phyloP scores from a whole-genome alignment of 2,113 vertebrate genomes.

The Gracilinanus agilis region DNA sequence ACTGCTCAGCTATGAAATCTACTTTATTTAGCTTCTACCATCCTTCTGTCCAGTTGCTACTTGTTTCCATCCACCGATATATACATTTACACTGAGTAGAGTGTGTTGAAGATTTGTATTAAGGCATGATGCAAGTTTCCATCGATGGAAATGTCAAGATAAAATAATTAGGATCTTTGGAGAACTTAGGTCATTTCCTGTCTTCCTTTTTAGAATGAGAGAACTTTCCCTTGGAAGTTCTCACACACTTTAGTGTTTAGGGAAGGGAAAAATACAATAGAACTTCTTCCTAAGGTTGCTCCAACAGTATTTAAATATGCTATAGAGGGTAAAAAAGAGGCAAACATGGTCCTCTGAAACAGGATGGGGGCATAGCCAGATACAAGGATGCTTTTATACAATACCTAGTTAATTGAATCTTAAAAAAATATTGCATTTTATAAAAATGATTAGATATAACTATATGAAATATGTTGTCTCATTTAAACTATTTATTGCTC shows the following conservation, averaged over 20 bases:
- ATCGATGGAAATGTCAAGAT: neutral
- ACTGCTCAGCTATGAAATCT: neutral
- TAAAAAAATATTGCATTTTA: constrained; percentile 58
- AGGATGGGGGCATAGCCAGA: constrained; percentile 17
- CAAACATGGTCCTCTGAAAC: neutral
- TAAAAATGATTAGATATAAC: constrained; percentile 47
- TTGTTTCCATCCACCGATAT: neutral
- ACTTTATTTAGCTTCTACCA: neutral
- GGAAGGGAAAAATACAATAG: neutral
- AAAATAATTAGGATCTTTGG: neutral
- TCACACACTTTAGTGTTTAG: neutral
- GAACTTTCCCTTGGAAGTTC: neutral
- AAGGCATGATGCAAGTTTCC: neutral
- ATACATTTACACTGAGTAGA: neutral
- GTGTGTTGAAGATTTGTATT: neutral
- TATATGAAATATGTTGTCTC: constrained; percentile 63
- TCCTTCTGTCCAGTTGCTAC: neutral
- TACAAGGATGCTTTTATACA: constrained; percentile 14
- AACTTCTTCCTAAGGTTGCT: constrained; percentile 20
- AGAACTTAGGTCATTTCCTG: neutral
- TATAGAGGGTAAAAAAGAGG: constrained; percentile 16
- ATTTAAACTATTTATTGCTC: constrained; percentile 23
- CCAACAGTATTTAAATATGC: constrained; percentile 39
- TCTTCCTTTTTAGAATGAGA: neutral
- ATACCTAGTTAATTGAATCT: constrained; percentile 1